A percentile compares a stretch with the other conserved stretches of the same genome.
phyloP scores from a whole-genome alignment of 2,113 vertebrate species.

The Myiagra hebetior region DNA sequence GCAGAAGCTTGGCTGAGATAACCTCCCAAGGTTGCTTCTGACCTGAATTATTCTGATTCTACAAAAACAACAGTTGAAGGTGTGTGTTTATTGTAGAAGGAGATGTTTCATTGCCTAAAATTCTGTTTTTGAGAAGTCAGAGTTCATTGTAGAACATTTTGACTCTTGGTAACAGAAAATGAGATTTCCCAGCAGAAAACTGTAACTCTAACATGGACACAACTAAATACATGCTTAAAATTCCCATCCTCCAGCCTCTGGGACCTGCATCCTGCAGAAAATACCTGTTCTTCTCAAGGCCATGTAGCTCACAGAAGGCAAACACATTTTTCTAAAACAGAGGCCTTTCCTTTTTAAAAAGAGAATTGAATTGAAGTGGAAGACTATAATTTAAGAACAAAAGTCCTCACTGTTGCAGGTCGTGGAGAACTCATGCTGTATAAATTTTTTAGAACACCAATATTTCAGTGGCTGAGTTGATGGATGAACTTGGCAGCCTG shows the following conservation, averaged over 20 bases:
- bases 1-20: not conserved
- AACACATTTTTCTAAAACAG: not conserved
- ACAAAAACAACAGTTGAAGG: not conserved
- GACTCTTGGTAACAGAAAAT: not conserved
- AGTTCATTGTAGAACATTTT: conserved; percentile 21
- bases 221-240: not conserved
- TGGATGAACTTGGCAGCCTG: conserved; percentile 61
- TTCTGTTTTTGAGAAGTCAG: conserved; percentile 23
- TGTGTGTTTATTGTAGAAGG: not conserved
- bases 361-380: not conserved
- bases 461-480: conserved; percentile 58
- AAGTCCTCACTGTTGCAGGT: conserved; percentile 23
- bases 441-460: conserved; percentile 49
- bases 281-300: not conserved
- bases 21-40: conserved; percentile 3
- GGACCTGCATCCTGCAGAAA: not conserved
- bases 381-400: conserved; percentile 45
- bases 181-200: not conserved
- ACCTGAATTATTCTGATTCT: conserved; percentile 4
- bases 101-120: conserved; percentile 4
- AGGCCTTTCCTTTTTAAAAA: not conserved
- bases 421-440: conserved; percentile 27
- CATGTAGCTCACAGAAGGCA: not conserved
- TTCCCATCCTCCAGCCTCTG: not conserved
- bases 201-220: not conserved